Conservation (phyloP, 2,113 vertebrate genomes). For the Bettongia penicillata region DNA sequence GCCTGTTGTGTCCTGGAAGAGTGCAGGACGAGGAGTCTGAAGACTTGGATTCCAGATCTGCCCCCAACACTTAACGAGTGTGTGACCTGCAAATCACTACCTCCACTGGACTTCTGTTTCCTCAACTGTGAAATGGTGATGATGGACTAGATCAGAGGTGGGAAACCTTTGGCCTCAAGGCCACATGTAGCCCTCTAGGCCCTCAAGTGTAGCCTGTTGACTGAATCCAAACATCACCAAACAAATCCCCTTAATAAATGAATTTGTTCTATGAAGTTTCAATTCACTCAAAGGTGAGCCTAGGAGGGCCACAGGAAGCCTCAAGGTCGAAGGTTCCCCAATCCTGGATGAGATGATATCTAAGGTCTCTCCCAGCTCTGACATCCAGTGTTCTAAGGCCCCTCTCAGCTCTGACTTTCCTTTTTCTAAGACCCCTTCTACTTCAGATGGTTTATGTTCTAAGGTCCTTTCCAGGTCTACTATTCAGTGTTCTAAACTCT, state of each 20-base stretch:
- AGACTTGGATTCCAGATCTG: neutral
- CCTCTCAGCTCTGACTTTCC: neutral
- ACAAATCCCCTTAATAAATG: too few relatives aligned
- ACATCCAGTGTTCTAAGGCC: neutral
- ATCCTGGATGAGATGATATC: too few relatives aligned
- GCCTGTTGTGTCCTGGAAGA: neutral
- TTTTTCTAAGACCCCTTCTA: neutral
- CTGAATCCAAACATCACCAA: too few relatives aligned
- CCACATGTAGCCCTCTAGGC: too few relatives aligned
- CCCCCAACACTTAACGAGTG: neutral
- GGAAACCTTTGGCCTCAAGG: too few relatives aligned
- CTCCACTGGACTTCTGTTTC: neutral
- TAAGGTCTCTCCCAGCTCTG: neutral
- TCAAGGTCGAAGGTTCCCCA: too few relatives aligned
- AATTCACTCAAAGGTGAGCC: too few relatives aligned
- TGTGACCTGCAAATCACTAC: neutral
- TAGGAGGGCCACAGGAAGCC: too few relatives aligned
- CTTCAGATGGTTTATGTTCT: neutral
- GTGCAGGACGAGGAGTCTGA: neutral
- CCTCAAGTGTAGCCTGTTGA: too few relatives aligned
- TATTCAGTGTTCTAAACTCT: neutral
- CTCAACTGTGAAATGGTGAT: neutral
- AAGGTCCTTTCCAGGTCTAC: neutral
- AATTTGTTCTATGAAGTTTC: too few relatives aligned
- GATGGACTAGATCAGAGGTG: too few relatives aligned